Conservation (phyloP, 2,888 invertebrate genomes). For the Ommatoiulus sabulosus region DNA sequence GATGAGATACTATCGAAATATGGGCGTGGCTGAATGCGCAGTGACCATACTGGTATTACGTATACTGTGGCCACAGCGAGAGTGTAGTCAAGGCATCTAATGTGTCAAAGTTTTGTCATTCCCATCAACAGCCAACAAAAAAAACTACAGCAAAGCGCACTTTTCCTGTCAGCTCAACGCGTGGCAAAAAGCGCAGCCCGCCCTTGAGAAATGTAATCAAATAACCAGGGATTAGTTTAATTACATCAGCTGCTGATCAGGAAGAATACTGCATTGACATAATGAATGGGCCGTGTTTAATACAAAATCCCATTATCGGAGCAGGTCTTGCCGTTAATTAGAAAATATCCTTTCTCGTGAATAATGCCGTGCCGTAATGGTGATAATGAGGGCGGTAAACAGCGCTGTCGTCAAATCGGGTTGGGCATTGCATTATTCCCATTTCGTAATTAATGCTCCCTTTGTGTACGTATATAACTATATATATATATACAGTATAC, state of each 20-base stretch:
- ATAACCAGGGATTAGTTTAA: slow-evolving; percentile 28
- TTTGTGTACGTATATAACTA: background rate
- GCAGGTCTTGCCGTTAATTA: slow-evolving; percentile 33
- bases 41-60: too few species aligned
- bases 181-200: background rate
- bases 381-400: slow-evolving; percentile 32
- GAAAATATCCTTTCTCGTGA: slow-evolving; percentile 20
- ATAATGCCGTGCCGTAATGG: slow-evolving; percentile 28
- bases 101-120: too few species aligned
- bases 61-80: too few species aligned
- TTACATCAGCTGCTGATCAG: slow-evolving; percentile 14
- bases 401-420: background rate
- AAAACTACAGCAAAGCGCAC: too few species aligned
- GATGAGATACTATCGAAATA: too few species aligned
- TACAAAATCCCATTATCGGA: slow-evolving; percentile 37
- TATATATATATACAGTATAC: background rate
- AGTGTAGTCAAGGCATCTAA: too few species aligned
- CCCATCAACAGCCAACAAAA: too few species aligned
- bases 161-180: too few species aligned
- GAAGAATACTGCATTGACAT: background rate
- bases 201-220: slow-evolving; percentile 40
- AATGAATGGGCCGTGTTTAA: slow-evolving; percentile 38
- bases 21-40: too few species aligned
- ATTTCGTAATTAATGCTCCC: slow-evolving; percentile 31
- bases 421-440: slow-evolving; percentile 9